Evolutionary conservation across 2,113 vertebrate species (phyloP), one percentile per base, ranked within the genome.

Genomic region (Malaclemys terrapin): DNA sequence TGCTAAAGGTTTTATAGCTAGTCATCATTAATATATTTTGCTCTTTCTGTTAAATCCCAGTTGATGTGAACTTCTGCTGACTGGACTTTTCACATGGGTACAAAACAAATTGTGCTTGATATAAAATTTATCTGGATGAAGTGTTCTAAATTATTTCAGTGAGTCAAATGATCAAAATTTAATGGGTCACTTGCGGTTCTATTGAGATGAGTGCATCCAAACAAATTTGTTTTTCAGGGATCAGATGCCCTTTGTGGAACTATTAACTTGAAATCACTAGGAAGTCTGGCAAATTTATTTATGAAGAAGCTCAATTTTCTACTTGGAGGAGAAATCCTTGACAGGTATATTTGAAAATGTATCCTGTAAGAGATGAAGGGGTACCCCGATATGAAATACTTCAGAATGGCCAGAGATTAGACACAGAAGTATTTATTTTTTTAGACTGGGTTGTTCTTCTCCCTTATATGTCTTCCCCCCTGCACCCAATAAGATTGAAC

Each of bases 61-160:
- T 88, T 93, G 85, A 95, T 90, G 86, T 93, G 87, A 95, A 93
- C 86, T 91, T 95, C 49, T 94, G 89, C 95, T 96, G 94, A 95
- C 75, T 96, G 80, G 93, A 85, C 84, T 91, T 96, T 89, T 93
- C 93, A 88, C 62, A 86, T 88, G 88, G 93, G 52, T 82, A 84
- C 47, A 62, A 94, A 94, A 59, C 87, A 96, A 96, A 94, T 91
- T 83, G 87, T 91, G 81, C 93, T 89, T 94, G 93, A 96, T 90
- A 87, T 85, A 87, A 92, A 87, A 88, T 95, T 89, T 95, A 82
- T 96, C 72, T 90, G 84, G 88, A 93, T 96, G 84, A 97, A 91
- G 84, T 89, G 62, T 85, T 95, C 90, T 89, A 92, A 94, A 93
- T 96, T 96, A 86, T 95, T 89, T 94, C 88, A 89, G 90, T 29